Evolutionary conservation across 2,797 vertebrate genomes (phyloP), one percentile per base, ranked within the genome.

Genomic region (Enteromius argenteus): DNA sequence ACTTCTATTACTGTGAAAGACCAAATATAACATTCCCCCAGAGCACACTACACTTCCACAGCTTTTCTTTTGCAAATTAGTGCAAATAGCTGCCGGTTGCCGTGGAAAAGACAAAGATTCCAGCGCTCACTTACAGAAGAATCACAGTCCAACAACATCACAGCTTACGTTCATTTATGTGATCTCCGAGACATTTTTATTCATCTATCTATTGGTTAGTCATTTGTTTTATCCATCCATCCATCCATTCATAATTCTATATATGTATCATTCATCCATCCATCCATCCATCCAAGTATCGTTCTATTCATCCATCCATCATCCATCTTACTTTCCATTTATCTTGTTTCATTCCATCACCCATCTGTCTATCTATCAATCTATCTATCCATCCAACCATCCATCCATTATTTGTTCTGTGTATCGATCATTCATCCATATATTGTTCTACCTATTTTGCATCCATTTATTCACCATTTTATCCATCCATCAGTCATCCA

Each of bases 1-100:
- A 96, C 94, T 97, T 96, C 96, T 95, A 97, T 96, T 97, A 96
- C 96, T 96, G 95, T 97, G 97, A 97, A 93, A 95, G 94, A 96
- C 91, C 93, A 91, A 92, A 92, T 90, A 95, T 95, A 95, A 92
- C 97, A 97, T 99, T 98, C 97, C 90, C 95, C 94, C 85, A 92
- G 92, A 95, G 96, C 97, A 58, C 95, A 93, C 96, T 95, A 93
- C 96, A 94, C 96, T 96, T 95, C 94, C 95, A 92, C 90, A 90
- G 85, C 92, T 94, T 95, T 96, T 96, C 94, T 95, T 93, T 91
- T 96, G 95, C 95, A 95, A 92, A 95, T 94, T 92, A 94, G 94
- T 93, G 94, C 94, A 97, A 97, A 96, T 92, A 95, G 87, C 90
- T 95, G 81, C 86, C 88, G 80, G 94, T 94, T 94, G 58, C 94